Evolutionary conservation across 1,140 invertebrate genomes (phyloP), one percentile per base, ranked within the genome.

Genomic region (Drosophila paulistorum): DNA sequence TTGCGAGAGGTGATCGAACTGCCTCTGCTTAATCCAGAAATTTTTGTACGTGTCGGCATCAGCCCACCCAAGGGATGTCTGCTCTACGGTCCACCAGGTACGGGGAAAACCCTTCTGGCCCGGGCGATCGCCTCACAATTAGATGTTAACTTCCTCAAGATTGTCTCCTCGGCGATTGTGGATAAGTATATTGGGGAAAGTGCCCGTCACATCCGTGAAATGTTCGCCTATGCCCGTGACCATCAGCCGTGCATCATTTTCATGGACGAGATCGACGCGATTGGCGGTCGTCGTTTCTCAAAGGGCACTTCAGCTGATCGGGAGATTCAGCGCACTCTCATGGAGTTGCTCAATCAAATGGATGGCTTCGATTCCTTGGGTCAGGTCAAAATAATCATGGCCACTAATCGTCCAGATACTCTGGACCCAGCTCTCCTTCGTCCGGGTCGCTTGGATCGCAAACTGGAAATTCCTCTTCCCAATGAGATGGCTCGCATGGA

Each of bases 221-320:
- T 99, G 23, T 99, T 99, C 93, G 98, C 99, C 94, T 99, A 99
- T 98, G 98, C 98, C 65, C 94, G 98, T 55, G 98, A 97, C 17
- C 99, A 99, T 93, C 99, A 99, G 92, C 98, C 99, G 3, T 99
- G 99, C 92, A 94, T 99, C 1, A 99, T 99, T 68, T 99, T 99
- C 93, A 99, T 99, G 93, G 99, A 99, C 94, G 99, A 99, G 95
- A 99, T 99, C 90, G 99, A 99, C 93, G 99, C 99, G 42, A 99
- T 99, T 90, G 99, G 99, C 75, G 98, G 98, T 54, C 98, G 98
- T 30, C 94, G 94, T 59, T 99, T 99, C 93, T 98, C 99, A 90
- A 98, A 99, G 93, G 99, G 98, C 48, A 98, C 98, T 33, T 99
- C 98, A 62, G 97, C 98, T 7, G 98, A 99, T 91, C 99, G 99